A percentile compares a stretch with the other conserved stretches of the same genome.
phyloP scores from a whole-genome alignment of 37 sponge, comb jelly and placozoan genomes.

The Ephydatia muelleri region DNA sequence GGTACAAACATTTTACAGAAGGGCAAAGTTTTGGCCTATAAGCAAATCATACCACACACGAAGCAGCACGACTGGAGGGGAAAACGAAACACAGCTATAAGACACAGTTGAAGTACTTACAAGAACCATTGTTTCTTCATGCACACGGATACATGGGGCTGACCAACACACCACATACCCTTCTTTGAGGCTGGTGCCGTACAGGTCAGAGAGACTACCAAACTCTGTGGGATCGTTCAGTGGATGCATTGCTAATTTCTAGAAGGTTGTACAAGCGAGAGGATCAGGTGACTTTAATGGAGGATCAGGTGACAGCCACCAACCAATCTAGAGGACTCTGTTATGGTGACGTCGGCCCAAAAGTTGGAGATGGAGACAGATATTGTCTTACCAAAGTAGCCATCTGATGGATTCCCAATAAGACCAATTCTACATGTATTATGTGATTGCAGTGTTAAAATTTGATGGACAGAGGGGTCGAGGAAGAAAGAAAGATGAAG shows the following conservation, averaged over 20 bases:
- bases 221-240: conserved; percentile 92
- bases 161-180: conserved; percentile 55
- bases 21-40: too few relatives aligned
- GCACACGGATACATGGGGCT: neutral
- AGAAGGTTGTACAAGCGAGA: conserved; percentile 4
- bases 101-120: too few relatives aligned
- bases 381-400: conserved; percentile 88
- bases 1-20: too few relatives aligned
- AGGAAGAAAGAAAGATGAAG: too few relatives aligned
- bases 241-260: conserved; percentile 79
- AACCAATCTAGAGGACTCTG: conserved; percentile 69
- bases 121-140: neutral
- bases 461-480: too few relatives aligned
- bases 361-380: conserved; percentile 84
- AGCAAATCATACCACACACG: too few relatives aligned
- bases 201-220: conserved; percentile 87
- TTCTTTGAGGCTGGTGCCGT: conserved; percentile 81
- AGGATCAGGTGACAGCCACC: neutral
- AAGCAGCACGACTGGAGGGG: too few relatives aligned
- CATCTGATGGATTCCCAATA: conserved; percentile 89
- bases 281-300: neutral
- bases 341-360: conserved; percentile 87
- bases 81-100: too few relatives aligned
- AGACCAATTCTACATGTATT: conserved; percentile 71
- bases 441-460: too few relatives aligned